phyloP scores from a whole-genome alignment of 2,113 vertebrate genomes.

The Ivindomyrus marchei region DNA sequence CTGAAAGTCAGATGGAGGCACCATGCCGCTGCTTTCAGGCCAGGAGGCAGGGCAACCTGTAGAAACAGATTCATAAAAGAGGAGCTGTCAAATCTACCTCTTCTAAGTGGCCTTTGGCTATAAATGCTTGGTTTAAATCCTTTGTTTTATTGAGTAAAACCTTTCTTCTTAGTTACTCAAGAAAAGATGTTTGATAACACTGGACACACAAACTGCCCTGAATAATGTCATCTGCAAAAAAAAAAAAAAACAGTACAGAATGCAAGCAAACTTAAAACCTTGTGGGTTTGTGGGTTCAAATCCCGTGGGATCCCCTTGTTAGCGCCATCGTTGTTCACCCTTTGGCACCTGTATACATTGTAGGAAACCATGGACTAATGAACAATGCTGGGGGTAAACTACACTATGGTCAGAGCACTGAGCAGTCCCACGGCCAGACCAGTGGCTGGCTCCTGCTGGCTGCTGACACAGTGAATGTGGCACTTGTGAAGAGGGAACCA shows the following conservation, averaged over 20 bases:
- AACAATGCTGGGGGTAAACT: background rate
- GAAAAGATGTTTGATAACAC: slow-evolving; percentile 1
- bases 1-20: background rate
- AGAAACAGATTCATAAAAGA: background rate
- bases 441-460: background rate
- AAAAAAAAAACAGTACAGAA: background rate
- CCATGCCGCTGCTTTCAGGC: background rate
- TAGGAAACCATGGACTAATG: background rate
- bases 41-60: background rate
- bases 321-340: background rate
- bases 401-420: background rate
- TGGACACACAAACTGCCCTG: background rate
- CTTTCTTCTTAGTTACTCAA: background rate
- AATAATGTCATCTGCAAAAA: slow-evolving; percentile 3
- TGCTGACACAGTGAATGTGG: background rate
- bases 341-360: background rate
- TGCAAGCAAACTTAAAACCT: background rate
- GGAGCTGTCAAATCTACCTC: background rate
- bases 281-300: background rate
- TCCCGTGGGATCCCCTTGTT: background rate
- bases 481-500: background rate
- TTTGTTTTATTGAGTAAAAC: slow-evolving; percentile 1
- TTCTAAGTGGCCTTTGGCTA: background rate
- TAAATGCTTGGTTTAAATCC: background rate
- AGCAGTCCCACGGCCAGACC: background rate